Evolutionary conservation across 2,888 invertebrate genomes (phyloP).

Genomic region (Sarcophaga subvicina): DNA sequence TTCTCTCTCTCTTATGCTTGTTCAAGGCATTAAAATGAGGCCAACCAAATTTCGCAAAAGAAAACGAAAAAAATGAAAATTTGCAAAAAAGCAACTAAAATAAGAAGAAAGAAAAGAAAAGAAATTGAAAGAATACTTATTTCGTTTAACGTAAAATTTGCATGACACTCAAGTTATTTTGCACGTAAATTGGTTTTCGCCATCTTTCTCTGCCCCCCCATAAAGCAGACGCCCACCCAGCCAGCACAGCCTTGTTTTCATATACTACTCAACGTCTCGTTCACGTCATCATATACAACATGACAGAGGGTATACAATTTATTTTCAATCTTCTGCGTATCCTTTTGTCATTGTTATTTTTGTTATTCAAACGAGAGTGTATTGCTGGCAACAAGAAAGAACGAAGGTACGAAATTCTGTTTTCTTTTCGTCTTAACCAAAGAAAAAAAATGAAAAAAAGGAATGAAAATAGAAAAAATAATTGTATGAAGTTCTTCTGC

Average conservation of each 20-base stretch:
- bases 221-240: too few species aligned
- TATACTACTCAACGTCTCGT: too few species aligned
- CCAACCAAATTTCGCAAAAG: conserved; percentile 45
- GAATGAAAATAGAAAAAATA: conserved; percentile 39
- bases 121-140: background rate
- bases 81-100: background rate
- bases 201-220: conserved; percentile 5
- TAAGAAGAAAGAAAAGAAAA: background rate
- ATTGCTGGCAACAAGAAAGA: background rate
- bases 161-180: conserved; percentile 81
- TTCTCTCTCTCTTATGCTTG: background rate
- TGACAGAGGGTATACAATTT: conserved; percentile 58
- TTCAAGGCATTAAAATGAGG: conserved; percentile 55
- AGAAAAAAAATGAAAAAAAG: conserved; percentile 5
- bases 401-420: conserved; percentile 1
- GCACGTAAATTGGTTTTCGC: conserved; percentile 79
- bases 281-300: conserved; percentile 31
- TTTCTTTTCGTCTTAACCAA: background rate
- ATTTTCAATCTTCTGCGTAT: conserved; percentile 56
- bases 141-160: conserved; percentile 74
- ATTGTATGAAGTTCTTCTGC: conserved; percentile 34
- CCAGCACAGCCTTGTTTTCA: too few species aligned
- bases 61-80: background rate
- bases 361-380: conserved; percentile 31
- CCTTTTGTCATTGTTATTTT: conserved; percentile 45